Percentiles rank a stretch among this genome's conserved stretches.
Evolutionary conservation across 2,888 invertebrate genomes (phyloP).

Genomic region (Philereme transversata): DNA sequence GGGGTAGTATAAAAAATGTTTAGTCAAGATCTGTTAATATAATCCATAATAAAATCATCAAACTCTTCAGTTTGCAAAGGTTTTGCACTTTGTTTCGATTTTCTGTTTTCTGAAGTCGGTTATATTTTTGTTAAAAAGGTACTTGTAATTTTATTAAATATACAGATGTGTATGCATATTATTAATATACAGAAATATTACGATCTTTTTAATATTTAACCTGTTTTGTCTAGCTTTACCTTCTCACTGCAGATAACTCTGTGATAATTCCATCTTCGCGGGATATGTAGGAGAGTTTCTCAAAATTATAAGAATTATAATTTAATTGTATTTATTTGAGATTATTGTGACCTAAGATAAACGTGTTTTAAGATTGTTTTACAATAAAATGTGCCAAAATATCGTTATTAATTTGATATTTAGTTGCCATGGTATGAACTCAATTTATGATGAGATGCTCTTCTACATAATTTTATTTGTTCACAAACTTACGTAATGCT

Average conservation of each 20-base stretch:
- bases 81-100: too few relatives aligned
- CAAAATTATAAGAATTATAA: not conserved
- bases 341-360: conserved; percentile 16
- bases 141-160: too few relatives aligned
- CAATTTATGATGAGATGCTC: conserved; percentile 17
- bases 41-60: too few relatives aligned
- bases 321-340: conserved; percentile 3
- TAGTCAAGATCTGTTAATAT: too few relatives aligned
- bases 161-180: not conserved
- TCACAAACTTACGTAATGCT: conserved; percentile 8
- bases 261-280: conserved; percentile 35
- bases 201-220: conserved; percentile 9
- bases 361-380: conserved; percentile 18
- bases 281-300: conserved; percentile 37
- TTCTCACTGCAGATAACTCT: conserved; percentile 36
- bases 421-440: conserved; percentile 4
- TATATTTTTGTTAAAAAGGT: too few relatives aligned
- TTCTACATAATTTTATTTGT: conserved; percentile 14
- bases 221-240: conserved; percentile 22
- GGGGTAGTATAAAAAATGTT: too few relatives aligned
- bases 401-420: conserved; percentile 9
- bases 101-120: too few relatives aligned
- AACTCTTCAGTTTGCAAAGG: too few relatives aligned
- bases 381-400: conserved; percentile 42
- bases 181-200: conserved; percentile 7